Evolutionary conservation across 2,888 invertebrate genomes (phyloP), one percentile per base, ranked within the genome.

Genomic region (Taphrorychus bicolor): DNA sequence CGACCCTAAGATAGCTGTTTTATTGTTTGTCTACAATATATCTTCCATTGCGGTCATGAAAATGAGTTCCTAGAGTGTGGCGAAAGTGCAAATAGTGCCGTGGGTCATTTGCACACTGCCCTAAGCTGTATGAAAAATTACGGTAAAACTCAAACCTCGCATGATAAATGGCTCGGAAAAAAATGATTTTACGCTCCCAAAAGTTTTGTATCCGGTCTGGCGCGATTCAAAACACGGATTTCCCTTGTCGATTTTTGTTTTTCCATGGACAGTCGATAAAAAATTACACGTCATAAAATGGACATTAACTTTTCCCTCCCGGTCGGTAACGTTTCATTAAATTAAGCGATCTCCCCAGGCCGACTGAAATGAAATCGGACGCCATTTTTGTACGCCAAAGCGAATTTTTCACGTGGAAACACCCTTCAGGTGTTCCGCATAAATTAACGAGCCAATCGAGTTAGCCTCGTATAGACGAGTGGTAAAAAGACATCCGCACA

Each of bases 341-440:
- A 66, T 66, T 61, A 66, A 66, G 66, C 61, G 51, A 58, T 66
- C 61, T 61, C 45, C 51, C 48, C 9, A 45, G 58, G 57, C 56
- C 48, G 48, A 45, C 42, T 19, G 24, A 52, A 66, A 66, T 61
- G 60, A 66, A 66, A 57, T 66, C 61, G 60, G 61, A 48, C 57
- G 66, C 61, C 66, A 66, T 66, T 61, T 66, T 66, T n/a, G n/a
- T 66, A 45, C 60, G 56, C 11, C 42, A 57, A 56, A 66, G 24
- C 49, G 57, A 57, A 66, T 66, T 61, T 66, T 66, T 61, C 61
- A 66, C 48, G 61, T 56, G 19, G 58, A 61, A 61, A 66, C 42
- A 61, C 57, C 66, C 61, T 32, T 11, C 66, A 66, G 66, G 66
- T 66, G 66, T 66, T 57, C 52, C 61, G 60, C 61, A 66, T 66